Percentiles rank a stretch among this genome's conserved stretches.
Conservation (phyloP, 1,140 invertebrate genomes). For the Papilio aristodemus region DNA sequence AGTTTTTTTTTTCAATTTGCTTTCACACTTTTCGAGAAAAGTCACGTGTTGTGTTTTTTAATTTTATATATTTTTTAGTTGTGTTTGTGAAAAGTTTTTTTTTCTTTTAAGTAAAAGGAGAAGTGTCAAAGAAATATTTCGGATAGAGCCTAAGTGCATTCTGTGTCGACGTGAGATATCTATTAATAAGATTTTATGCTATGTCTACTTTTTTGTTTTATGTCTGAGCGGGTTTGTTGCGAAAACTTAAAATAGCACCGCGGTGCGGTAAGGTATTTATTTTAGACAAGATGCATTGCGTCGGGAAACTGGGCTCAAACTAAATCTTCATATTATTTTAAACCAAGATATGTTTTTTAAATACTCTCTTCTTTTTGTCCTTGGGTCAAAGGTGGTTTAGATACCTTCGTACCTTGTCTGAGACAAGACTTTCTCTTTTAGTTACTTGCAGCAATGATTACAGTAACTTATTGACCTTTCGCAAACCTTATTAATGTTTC, state of each 20-base stretch:
- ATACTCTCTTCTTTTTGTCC: background rate
- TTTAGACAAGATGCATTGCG: constrained; percentile 58
- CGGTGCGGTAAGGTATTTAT: constrained; percentile 67
- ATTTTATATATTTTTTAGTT: constrained; percentile 33
- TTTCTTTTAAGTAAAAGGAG: constrained; percentile 41
- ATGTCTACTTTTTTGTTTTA: constrained; percentile 48
- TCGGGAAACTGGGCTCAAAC: constrained; percentile 15
- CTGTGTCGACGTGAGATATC: constrained; percentile 52
- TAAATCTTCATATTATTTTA: constrained; percentile 26
- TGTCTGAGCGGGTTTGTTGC: constrained; percentile 63
- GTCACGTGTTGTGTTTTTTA: constrained; percentile 33
- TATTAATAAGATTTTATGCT: constrained; percentile 42
- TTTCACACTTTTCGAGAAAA: constrained; percentile 31
- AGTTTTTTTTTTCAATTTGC: constrained; percentile 31
- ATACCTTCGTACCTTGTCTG: too few relatives aligned
- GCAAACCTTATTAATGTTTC: too few relatives aligned
- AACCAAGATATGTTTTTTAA: background rate
- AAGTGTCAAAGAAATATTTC: constrained; percentile 41
- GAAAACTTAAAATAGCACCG: constrained; percentile 62
- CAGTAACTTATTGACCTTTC: too few relatives aligned
- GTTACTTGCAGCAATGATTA: too few relatives aligned
- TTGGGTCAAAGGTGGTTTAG: background rate
- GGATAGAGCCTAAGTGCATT: constrained; percentile 50
- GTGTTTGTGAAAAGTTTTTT: constrained; percentile 40
- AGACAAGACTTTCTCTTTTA: too few relatives aligned